These are phyloP conservation scores for Myiotriccus ornatus DNA, from an alignment of 2,797 vertebrate species.

Conservation along the genomic window DNA sequence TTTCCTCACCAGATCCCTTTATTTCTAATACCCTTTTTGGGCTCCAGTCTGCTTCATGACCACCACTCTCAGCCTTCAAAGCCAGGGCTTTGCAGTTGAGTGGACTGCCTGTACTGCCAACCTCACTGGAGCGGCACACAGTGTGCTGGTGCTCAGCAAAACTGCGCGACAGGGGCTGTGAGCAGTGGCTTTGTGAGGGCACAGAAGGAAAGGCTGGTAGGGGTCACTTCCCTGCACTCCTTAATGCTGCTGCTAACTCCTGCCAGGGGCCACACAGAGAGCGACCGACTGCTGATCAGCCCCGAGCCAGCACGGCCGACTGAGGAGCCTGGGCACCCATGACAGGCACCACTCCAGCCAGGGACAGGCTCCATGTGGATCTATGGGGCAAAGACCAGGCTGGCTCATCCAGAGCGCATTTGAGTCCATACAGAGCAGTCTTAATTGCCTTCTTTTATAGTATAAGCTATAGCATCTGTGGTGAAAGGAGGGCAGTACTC, in stretches of 20 bases:
- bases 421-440: background rate
- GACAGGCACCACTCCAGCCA: background rate
- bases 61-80: background rate
- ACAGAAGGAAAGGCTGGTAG: background rate
- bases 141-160: background rate
- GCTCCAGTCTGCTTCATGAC: background rate
- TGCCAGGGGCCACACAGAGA: background rate
- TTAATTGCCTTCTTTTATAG: background rate
- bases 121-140: rapidly evolving
- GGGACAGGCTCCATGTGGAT: background rate
- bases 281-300: background rate
- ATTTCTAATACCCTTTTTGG: background rate
- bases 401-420: background rate
- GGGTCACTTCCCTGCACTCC: background rate
- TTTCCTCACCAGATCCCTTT: background rate
- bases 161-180: rapidly evolving
- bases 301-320: background rate
- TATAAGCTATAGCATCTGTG: background rate
- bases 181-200: background rate
- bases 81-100: rapidly evolving
- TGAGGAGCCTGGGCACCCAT: rapidly evolving
- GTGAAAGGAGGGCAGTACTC: background rate
- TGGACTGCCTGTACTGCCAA: rapidly evolving
- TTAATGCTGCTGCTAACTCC: background rate
- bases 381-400: background rate